These are phyloP conservation scores for Gymnothorax reevesii DNA, from an alignment of 2,797 vertebrate genomes.

Conservation along the genomic window DNA sequence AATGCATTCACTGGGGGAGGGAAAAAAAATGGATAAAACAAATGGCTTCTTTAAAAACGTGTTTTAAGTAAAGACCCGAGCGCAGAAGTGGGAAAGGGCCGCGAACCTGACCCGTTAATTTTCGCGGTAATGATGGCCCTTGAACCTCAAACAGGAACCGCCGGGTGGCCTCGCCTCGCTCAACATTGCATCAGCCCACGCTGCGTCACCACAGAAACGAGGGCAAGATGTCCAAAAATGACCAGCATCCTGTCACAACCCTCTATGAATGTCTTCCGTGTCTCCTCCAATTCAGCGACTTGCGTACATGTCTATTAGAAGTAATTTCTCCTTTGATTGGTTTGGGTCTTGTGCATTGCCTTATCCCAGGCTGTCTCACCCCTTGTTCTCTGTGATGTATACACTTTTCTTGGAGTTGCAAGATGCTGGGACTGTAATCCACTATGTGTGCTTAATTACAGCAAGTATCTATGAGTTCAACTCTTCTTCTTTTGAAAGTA, in stretches of 20 bases:
- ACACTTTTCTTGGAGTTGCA: no score
- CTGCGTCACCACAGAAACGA: not conserved
- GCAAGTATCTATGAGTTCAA: no score
- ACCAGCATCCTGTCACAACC: not conserved
- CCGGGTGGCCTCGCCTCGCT: conserved; percentile 8
- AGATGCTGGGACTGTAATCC: no score
- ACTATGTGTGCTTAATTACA: no score
- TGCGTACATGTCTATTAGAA: no score
- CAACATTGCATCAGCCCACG: conserved; percentile 29
- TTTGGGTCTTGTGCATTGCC: no score
- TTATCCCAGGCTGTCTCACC: no score
- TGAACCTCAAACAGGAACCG: not conserved
- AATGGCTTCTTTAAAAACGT: not conserved
- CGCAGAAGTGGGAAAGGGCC: conserved; percentile 32
- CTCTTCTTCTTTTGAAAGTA: no score
- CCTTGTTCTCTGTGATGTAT: no score
- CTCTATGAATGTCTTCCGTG: no score
- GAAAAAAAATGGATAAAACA: not conserved
- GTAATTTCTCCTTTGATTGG: no score
- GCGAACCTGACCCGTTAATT: conserved; percentile 38
- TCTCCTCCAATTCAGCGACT: no score
- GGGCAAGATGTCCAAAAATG: not conserved
- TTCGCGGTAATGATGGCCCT: conserved; percentile 47
- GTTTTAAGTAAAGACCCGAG: conserved; percentile 15
- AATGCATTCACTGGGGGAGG: not conserved